Conservation (phyloP, 2,113 vertebrate genomes). For the Pachycephala philippinensis region DNA sequence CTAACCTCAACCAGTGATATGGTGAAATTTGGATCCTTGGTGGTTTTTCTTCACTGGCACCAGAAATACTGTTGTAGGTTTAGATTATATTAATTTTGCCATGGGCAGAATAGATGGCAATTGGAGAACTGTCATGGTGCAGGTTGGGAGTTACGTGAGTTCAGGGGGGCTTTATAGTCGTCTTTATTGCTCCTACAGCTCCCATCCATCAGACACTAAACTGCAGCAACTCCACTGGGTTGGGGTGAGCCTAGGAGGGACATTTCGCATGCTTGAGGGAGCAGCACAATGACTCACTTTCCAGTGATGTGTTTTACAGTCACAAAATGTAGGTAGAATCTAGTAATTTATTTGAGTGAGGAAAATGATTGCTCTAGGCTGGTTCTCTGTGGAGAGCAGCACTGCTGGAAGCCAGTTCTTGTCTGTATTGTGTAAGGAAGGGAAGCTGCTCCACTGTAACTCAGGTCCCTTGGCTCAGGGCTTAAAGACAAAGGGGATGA, state of each 20-base stretch:
- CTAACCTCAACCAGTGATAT: neutral
- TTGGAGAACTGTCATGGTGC: neutral
- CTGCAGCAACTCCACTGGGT: neutral
- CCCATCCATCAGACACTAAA: neutral
- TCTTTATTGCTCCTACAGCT: neutral
- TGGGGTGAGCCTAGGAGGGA: neutral
- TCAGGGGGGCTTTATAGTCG: neutral
- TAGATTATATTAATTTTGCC: neutral
- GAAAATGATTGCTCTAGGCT: neutral
- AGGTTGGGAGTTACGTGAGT: neutral
- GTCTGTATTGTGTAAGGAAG: neutral
- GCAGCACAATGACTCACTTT: neutral
- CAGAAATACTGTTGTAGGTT: neutral
- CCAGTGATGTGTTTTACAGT: neutral
- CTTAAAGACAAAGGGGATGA: neutral
- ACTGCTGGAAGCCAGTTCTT: neutral
- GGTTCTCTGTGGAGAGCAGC: neutral
- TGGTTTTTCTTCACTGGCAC: neutral
- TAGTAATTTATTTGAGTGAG: neutral
- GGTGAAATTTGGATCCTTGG: neutral
- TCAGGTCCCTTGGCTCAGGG: neutral
- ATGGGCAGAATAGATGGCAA: neutral
- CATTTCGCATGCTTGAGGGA: neutral
- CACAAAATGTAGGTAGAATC: neutral
- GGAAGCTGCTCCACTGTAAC: neutral